phyloP scores from a whole-genome alignment of 2,797 vertebrate genomes.

The Sebastes umbrosus region DNA sequence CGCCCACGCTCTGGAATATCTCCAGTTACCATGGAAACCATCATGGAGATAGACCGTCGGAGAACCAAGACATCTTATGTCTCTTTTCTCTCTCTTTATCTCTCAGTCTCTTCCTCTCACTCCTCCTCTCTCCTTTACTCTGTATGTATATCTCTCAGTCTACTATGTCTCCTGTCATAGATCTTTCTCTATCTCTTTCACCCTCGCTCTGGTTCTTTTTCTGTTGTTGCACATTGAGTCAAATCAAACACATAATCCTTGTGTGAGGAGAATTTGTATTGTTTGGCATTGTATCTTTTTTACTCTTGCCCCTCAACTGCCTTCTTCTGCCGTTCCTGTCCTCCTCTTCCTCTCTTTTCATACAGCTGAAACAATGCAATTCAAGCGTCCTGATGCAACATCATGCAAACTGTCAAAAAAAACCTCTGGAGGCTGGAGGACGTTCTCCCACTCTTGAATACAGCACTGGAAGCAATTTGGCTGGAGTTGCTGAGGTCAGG shows the following conservation, averaged over 20 bases:
- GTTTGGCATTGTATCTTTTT: constrained; percentile 8
- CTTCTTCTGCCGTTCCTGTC: constrained; percentile 11
- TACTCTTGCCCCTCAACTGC: background rate
- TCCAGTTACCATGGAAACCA: constrained; percentile 80
- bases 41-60: constrained; percentile 57
- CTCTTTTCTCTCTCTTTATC: constrained; percentile 54
- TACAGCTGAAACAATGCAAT: constrained; percentile 58
- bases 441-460: constrained; percentile 43
- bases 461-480: constrained; percentile 52
- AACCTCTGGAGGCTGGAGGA: constrained; percentile 57
- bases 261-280: constrained; percentile 27
- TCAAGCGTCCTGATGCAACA: constrained; percentile 72
- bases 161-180: constrained; percentile 13
- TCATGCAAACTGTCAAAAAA: constrained; percentile 71
- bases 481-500: constrained; percentile 54
- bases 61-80: constrained; percentile 75
- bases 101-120: constrained; percentile 30
- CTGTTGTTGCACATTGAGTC: constrained; percentile 19
- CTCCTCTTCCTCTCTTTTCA: constrained; percentile 44
- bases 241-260: constrained; percentile 25
- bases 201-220: background rate
- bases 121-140: constrained; percentile 38
- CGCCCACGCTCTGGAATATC: constrained; percentile 73
- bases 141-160: constrained; percentile 2
- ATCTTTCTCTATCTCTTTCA: background rate